Conservation (phyloP, 1,140 invertebrate genomes). For the Gryllus bimaculatus region DNA sequence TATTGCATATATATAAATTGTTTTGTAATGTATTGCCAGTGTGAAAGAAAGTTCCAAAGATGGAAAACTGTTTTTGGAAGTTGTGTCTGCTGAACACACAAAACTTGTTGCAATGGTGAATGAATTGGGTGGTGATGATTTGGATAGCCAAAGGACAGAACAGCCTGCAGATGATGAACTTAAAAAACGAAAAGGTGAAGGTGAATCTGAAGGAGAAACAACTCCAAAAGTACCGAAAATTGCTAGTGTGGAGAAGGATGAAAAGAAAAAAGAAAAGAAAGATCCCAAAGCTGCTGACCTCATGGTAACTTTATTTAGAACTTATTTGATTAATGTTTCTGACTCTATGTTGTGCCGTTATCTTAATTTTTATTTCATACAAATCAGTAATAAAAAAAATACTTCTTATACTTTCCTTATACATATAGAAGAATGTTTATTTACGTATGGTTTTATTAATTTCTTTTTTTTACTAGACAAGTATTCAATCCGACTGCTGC, state of each 20-base stretch:
- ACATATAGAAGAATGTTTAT: too few species aligned
- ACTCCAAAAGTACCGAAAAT: slow-evolving; percentile 31
- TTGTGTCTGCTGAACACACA: slow-evolving; percentile 58
- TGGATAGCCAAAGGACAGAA: slow-evolving; percentile 32
- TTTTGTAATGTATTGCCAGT: slow-evolving; percentile 28
- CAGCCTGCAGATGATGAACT: slow-evolving; percentile 25
- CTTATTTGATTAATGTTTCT: slow-evolving; percentile 69
- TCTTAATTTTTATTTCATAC: slow-evolving; percentile 19
- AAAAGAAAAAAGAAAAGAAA: slow-evolving; percentile 33
- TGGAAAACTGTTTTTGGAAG: slow-evolving; percentile 46
- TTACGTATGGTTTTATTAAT: too few species aligned
- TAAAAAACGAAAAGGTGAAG: slow-evolving; percentile 22
- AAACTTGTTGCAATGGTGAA: slow-evolving; percentile 58
- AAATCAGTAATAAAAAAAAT: not conserved
- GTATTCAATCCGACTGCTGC: not conserved
- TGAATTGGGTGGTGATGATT: slow-evolving; percentile 41
- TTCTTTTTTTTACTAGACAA: too few species aligned
- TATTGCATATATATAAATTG: slow-evolving; percentile 1
- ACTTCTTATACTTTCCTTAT: too few species aligned
- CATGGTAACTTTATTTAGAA: slow-evolving; percentile 49
- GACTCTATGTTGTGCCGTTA: not conserved
- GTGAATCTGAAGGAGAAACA: slow-evolving; percentile 30
- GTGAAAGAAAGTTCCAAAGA: slow-evolving; percentile 52
- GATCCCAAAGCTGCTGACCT: slow-evolving; percentile 51
- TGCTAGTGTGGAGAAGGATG: slow-evolving; percentile 22